A percentile compares a stretch with the other conserved stretches of the same genome.
Conservation (phyloP, 1,140 invertebrate genomes). For the Leptopilina clavipes region DNA sequence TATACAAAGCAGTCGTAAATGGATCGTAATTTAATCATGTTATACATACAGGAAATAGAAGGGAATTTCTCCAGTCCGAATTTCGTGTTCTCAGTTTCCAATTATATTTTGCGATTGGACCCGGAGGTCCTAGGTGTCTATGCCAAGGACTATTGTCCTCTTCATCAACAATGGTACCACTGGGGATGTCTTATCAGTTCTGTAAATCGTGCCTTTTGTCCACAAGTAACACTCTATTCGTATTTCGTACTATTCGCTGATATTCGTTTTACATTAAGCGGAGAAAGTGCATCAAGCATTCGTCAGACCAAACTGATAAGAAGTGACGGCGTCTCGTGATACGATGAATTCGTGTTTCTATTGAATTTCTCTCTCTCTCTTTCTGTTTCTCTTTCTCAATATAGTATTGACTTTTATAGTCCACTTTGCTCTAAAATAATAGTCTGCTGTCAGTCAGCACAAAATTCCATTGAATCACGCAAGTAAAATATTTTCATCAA, state of each 20-base stretch:
- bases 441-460: neutral
- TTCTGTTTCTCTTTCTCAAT: neutral
- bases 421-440: neutral
- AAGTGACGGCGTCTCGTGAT: conserved; percentile 18
- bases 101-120: conserved; percentile 30
- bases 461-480: neutral
- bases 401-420: neutral
- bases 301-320: conserved; percentile 13
- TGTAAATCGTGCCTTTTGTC: conserved; percentile 27
- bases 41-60: neutral
- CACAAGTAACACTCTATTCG: conserved; percentile 18
- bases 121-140: conserved; percentile 20
- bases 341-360: conserved; percentile 9
- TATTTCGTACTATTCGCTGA: conserved; percentile 17
- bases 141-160: conserved; percentile 16
- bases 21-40: neutral
- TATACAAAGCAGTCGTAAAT: too few species aligned
- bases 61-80: conserved; percentile 16
- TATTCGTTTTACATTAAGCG: conserved; percentile 31
- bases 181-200: conserved; percentile 28
- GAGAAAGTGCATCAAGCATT: neutral
- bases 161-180: conserved; percentile 9
- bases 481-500: too few species aligned
- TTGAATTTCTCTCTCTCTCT: neutral
- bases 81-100: conserved; percentile 29